A percentile compares a stretch with the other conserved stretches of the same genome.
Conservation (phyloP, 2,888 invertebrate species). For the Isotomurus palustris region DNA sequence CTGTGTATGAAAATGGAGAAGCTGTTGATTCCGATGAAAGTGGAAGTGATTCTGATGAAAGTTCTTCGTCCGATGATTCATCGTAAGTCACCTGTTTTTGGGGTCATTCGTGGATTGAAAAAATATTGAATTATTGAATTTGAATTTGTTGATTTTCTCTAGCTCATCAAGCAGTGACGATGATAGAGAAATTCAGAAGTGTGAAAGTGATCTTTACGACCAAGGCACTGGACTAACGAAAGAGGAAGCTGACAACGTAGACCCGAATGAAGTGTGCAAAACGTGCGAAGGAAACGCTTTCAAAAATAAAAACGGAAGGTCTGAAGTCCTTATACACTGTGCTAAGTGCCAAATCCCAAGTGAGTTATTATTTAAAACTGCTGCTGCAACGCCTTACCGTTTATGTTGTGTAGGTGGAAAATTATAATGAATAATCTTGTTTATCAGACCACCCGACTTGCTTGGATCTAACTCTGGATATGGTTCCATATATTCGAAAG, state of each 20-base stretch:
- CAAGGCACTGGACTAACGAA: slow-evolving; percentile 17
- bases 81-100: slow-evolving; percentile 24
- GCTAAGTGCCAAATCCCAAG: slow-evolving; percentile 55
- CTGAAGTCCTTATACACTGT: slow-evolving; percentile 59
- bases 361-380: slow-evolving; percentile 32
- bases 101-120: background rate
- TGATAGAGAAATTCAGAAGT: slow-evolving; percentile 16
- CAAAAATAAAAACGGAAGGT: slow-evolving; percentile 53
- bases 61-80: slow-evolving; percentile 47
- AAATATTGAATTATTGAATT: too few relatives aligned
- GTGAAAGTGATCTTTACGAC: slow-evolving; percentile 4
- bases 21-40: slow-evolving; percentile 57
- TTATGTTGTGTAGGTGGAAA: slow-evolving; percentile 16
- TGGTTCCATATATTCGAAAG: slow-evolving; percentile 73
- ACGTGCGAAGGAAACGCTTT: slow-evolving; percentile 52
- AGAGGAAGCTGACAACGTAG: slow-evolving; percentile 24
- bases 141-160: background rate
- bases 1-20: slow-evolving; percentile 53
- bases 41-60: slow-evolving; percentile 55
- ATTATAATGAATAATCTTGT: slow-evolving; percentile 11
- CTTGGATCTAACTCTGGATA: slow-evolving; percentile 75
- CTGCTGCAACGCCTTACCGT: background rate
- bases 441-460: slow-evolving; percentile 76
- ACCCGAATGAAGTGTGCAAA: slow-evolving; percentile 50
- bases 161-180: slow-evolving; percentile 25